phyloP scores from a whole-genome alignment of 2,113 vertebrate genomes.

The Megaleporinus macrocephalus region DNA sequence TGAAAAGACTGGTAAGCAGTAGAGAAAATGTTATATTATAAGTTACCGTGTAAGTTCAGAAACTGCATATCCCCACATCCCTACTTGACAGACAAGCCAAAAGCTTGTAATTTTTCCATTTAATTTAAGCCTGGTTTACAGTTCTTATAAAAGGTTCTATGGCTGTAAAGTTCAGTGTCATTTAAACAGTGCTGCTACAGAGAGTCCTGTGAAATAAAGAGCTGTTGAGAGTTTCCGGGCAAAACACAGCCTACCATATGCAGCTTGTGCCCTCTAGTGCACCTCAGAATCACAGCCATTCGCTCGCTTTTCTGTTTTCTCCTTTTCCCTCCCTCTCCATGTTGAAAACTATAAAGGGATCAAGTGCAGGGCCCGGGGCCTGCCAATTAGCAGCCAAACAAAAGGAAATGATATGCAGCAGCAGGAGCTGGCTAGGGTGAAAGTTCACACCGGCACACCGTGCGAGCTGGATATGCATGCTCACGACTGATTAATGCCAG shows the following conservation, averaged over 20 bases:
- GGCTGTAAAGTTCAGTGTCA: conserved; percentile 10
- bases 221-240: background rate
- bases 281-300: conserved; percentile 9
- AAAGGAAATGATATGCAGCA: conserved; percentile 30
- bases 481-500: conserved; percentile 46
- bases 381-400: conserved; percentile 41
- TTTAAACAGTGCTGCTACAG: background rate
- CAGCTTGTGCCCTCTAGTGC: conserved; percentile 64
- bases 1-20: no score
- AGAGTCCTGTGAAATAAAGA: background rate
- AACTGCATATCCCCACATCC: background rate
- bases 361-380: background rate
- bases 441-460: conserved; percentile 31
- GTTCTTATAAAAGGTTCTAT: conserved; percentile 1
- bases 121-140: conserved; percentile 13
- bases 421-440: conserved; percentile 32
- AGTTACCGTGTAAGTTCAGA: background rate
- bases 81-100: background rate
- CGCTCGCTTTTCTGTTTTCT: background rate
- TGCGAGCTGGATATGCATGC: conserved; percentile 40
- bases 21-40: no score
- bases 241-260: conserved; percentile 32
- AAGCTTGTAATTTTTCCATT: conserved; percentile 29
- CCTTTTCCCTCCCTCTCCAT: background rate
- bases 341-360: conserved; percentile 13